Evolutionary conservation across 92 coral and sea anemone species (phyloP).

Genomic region (Porites lobata): DNA sequence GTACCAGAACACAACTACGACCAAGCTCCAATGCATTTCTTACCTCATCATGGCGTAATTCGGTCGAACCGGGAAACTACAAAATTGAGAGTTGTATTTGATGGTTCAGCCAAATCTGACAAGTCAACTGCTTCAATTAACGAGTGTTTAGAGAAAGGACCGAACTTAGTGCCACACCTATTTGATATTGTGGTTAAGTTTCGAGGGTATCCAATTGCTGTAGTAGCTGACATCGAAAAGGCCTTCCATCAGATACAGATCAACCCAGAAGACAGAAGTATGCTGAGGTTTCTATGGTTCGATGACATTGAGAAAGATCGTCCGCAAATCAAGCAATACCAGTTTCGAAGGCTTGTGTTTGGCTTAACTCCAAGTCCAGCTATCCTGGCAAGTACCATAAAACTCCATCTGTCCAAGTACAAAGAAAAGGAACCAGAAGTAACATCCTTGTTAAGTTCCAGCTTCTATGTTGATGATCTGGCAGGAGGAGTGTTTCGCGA

Average conservation of each 20-base stretch:
- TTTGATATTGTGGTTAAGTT: constrained; percentile 46
- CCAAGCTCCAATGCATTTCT: constrained; percentile 41
- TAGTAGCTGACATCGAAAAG: constrained; percentile 48
- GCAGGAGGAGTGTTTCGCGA: constrained; percentile 31
- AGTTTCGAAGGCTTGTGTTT: constrained; percentile 57
- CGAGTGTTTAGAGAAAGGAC: background rate
- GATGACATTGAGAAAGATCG: constrained; percentile 23
- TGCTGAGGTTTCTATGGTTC: constrained; percentile 55
- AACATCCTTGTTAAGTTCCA: constrained; percentile 27
- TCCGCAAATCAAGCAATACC: constrained; percentile 29
- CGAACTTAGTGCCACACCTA: constrained; percentile 44
- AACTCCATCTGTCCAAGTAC: constrained; percentile 36
- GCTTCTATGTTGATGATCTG: constrained; percentile 55
- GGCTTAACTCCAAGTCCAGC: constrained; percentile 62
- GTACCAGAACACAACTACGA: constrained; percentile 28
- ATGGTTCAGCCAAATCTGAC: constrained; percentile 38
- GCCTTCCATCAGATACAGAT: constrained; percentile 32
- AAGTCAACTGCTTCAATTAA: constrained; percentile 29
- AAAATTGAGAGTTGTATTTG: constrained; percentile 44
- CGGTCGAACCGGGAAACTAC: constrained; percentile 51
- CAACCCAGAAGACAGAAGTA: constrained; percentile 48
- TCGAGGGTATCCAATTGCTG: constrained; percentile 18
- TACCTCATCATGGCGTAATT: constrained; percentile 64
- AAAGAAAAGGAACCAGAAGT: constrained; percentile 40
- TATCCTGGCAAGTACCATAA: constrained; percentile 59